A percentile compares a stretch with the other conserved stretches of the same genome.
These are phyloP conservation scores for Ethmia dodecea DNA, from an alignment of 2,888 invertebrate genomes.

Conservation along the genomic window DNA sequence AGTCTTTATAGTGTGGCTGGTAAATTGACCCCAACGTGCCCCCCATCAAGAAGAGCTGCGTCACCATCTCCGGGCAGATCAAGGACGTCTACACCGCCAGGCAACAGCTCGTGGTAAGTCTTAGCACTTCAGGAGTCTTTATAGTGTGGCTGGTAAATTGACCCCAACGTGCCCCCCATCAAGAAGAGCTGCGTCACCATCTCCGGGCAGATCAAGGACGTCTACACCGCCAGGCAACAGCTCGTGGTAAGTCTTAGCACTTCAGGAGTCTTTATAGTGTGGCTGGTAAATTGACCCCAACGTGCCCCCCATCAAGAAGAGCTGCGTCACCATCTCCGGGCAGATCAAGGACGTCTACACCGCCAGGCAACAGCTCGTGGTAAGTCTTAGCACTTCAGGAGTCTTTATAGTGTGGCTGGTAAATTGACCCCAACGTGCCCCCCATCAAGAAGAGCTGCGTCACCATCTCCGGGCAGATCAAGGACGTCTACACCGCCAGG, in stretches of 20 bases:
- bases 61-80: constrained; percentile 93
- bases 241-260: no score
- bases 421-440: constrained; percentile 92
- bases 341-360: constrained; percentile 92
- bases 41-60: constrained; percentile 91
- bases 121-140: no score
- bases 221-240: constrained; percentile 93
- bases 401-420: no score
- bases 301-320: constrained; percentile 90
- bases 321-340: constrained; percentile 94
- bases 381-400: no score
- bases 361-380: constrained; percentile 94
- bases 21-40: constrained; percentile 94
- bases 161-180: constrained; percentile 89
- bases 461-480: constrained; percentile 91
- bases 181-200: constrained; percentile 95
- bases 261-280: no score
- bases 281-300: no score
- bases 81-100: constrained; percentile 93
- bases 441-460: constrained; percentile 93
- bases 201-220: constrained; percentile 91
- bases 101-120: constrained; percentile 95
- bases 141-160: no score
- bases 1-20: no score
- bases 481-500: constrained; percentile 92